These are phyloP conservation scores for Sceloporus tristichus DNA, from an alignment of 2,113 vertebrate species.

Conservation along the genomic window DNA sequence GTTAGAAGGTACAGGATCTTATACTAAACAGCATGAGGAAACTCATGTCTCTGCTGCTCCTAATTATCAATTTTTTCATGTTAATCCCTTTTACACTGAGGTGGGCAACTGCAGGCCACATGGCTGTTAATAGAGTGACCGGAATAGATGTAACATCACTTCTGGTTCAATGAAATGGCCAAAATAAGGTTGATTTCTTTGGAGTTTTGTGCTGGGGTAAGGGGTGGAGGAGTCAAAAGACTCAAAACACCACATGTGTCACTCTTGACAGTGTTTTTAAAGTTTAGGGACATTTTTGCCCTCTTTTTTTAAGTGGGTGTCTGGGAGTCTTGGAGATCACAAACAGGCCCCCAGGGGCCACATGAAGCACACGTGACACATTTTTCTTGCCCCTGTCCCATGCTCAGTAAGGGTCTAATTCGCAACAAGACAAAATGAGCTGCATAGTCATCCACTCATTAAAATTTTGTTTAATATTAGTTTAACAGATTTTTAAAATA, in stretches of 20 bases:
- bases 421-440: conserved; percentile 40
- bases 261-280: no score
- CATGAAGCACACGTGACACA: no score
- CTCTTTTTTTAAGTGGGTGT: no score
- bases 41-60: conserved; percentile 17
- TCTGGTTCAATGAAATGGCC: no score
- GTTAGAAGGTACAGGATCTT: not conserved
- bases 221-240: no score
- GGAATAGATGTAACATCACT: no score
- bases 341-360: no score
- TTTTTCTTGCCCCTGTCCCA: not conserved
- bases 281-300: no score
- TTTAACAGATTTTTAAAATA: not conserved
- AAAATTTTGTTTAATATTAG: conserved; percentile 29
- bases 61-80: conserved; percentile 46
- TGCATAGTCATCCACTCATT: conserved; percentile 15
- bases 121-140: no score
- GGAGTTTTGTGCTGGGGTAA: not conserved
- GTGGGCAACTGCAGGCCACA: not conserved
- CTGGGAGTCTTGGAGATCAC: no score
- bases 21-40: conserved; percentile 22
- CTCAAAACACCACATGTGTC: no score
- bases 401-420: conserved; percentile 16
- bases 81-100: conserved; percentile 19
- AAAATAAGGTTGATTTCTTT: not conserved